Evolutionary conservation across 1,140 invertebrate species (phyloP).

Genomic region (Drosophila setifemur): DNA sequence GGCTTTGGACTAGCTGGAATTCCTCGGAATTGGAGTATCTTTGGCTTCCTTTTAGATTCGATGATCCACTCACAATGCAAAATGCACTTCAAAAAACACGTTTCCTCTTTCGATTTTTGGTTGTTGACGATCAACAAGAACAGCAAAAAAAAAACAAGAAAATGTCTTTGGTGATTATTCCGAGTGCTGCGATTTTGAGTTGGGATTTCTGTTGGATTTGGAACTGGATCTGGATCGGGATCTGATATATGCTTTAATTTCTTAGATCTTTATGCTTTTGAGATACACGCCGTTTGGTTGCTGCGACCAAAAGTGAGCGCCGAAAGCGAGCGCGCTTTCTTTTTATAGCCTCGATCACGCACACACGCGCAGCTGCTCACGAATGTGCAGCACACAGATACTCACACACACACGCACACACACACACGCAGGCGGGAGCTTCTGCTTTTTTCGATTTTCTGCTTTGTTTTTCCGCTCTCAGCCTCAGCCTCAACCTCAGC

Average conservation of each 20-base stretch:
- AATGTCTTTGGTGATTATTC: neutral
- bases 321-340: constrained; percentile 68
- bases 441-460: constrained; percentile 19
- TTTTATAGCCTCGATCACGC: constrained; percentile 63
- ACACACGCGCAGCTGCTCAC: constrained; percentile 2
- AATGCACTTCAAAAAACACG: neutral
- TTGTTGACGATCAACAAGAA: neutral
- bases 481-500: constrained; percentile 5
- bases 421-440: constrained; percentile 3
- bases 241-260: neutral
- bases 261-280: neutral
- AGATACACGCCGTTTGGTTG: constrained; percentile 66
- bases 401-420: constrained; percentile 4
- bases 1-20: neutral
- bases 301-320: constrained; percentile 76
- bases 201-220: no score
- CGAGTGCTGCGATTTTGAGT: no score
- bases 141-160: constrained; percentile 2
- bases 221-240: neutral
- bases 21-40: neutral
- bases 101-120: neutral
- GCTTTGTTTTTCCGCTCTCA: constrained; percentile 10
- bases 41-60: neutral
- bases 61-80: neutral
- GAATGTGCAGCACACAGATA: constrained; percentile 1